These are phyloP conservation scores for Sphecodes monilicornis DNA, from an alignment of 2,888 invertebrate genomes.

Conservation along the genomic window DNA sequence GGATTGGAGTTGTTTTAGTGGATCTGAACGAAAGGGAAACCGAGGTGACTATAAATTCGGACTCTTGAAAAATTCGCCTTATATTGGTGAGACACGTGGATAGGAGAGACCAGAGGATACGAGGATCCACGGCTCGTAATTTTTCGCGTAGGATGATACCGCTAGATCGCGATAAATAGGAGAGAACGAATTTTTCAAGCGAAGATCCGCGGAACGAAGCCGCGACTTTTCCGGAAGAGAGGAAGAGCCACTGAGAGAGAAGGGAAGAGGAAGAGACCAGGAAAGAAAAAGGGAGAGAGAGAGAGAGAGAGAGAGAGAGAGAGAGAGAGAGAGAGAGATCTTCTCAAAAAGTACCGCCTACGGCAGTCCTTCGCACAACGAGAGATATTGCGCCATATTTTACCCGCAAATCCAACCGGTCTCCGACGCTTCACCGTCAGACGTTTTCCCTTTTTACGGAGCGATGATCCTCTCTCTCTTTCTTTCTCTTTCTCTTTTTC, in stretches of 20 bases:
- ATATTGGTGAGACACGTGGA: not conserved
- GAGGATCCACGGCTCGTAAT: slow-evolving; percentile 1
- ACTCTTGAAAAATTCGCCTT: not conserved
- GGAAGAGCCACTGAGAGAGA: not conserved
- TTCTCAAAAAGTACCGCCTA: slow-evolving; percentile 63
- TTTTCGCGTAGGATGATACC: not conserved
- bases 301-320: not conserved
- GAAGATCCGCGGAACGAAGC: not conserved
- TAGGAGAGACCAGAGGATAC: not conserved
- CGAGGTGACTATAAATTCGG: not conserved
- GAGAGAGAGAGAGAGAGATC: slow-evolving; percentile 43
- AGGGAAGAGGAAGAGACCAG: not conserved
- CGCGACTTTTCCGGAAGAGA: slow-evolving; percentile 16
- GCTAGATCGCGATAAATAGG: slow-evolving; percentile 3
- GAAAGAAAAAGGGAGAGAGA: not conserved
- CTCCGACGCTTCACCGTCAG: slow-evolving; percentile 57
- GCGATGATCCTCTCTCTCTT: slow-evolving; percentile 41
- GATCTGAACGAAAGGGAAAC: not conserved
- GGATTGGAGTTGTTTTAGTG: not conserved
- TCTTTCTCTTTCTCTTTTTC: not conserved
- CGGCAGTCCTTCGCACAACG: slow-evolving; percentile 59
- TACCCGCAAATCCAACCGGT: slow-evolving; percentile 64
- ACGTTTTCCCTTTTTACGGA: slow-evolving; percentile 58
- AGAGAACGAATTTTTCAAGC: not conserved
- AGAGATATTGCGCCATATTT: slow-evolving; percentile 72